These are phyloP conservation scores for Caenorhabditis panamensis DNA, from an alignment of 2,888 invertebrate species.

Conservation along the genomic window DNA sequence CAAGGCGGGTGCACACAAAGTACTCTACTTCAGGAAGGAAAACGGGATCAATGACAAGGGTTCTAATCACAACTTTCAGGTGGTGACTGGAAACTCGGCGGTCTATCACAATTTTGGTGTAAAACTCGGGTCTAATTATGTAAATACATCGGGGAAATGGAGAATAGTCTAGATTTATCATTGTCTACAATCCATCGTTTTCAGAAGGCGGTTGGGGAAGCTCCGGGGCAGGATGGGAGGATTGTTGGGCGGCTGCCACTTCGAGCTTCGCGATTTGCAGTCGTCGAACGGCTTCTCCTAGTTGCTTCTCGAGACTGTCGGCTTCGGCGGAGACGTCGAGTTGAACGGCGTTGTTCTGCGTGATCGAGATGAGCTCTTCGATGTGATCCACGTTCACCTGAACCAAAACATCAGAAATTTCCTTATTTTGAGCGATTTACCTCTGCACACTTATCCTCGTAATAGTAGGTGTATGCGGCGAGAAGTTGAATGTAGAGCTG, in stretches of 20 bases:
- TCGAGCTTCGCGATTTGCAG: conserved; percentile 46
- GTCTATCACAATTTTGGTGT: conserved; percentile 30
- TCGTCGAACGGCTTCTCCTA: conserved; percentile 84
- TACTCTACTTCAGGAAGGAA: not conserved
- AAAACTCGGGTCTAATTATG: not conserved
- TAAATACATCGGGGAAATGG: too few relatives aligned
- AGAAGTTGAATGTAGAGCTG: conserved; percentile 95
- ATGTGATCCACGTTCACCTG: conserved; percentile 86
- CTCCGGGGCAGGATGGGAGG: conserved; percentile 12
- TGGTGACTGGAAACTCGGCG: conserved; percentile 4
- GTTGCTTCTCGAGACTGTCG: conserved; percentile 96
- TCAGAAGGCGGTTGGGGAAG: conserved; percentile 37
- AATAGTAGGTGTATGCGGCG: conserved; percentile 93
- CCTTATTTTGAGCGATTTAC: conserved; percentile 81
- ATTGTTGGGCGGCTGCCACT: conserved; percentile 21
- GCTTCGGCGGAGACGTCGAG: conserved; percentile 95
- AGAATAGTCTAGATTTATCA: too few relatives aligned
- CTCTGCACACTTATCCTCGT: conserved; percentile 90
- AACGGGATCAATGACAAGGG: conserved; percentile 31
- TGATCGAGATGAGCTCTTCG: conserved; percentile 90
- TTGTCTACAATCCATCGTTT: conserved; percentile 42
- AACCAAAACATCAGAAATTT: conserved; percentile 32
- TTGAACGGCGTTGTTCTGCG: conserved; percentile 93
- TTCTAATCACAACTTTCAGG: conserved; percentile 39
- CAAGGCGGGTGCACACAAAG: conserved; percentile 52